Base-by-base conservation (phyloP, 2,888 invertebrate genomes). In the Glaucopsyche alexis region DNA sequence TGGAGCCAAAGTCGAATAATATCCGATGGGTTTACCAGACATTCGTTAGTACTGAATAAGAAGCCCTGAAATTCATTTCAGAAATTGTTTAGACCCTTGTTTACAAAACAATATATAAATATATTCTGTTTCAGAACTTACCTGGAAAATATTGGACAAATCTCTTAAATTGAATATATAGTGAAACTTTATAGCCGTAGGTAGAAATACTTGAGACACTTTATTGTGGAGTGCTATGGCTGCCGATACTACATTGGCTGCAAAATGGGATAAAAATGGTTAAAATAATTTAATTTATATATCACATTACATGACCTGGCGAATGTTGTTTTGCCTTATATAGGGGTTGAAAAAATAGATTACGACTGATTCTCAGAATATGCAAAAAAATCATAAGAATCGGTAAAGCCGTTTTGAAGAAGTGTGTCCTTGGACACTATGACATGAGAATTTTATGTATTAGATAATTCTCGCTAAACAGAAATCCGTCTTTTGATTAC, bases 91-190 rank as follows among this genome's bases (percentile, higher is more conserved):
- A 42, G 7, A 42, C 42, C 7, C 42, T 42, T 42, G 7, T 42
- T 6, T 42, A 42, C 42, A 7, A 42, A 7, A 42, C 42, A 42
- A 42, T 42, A 1, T 42, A 42, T 8, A 42, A 8, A 42, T 29
- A 29, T 29, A 29, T 29, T 42, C 2, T 42, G 42, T 42, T 42
- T 42, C 7, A 8, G 6, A 42, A 42, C 42, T 42, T 42, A 96
- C 97, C 95, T 98, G 98, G 86, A 99, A 99, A 73, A 99, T 96
- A 86, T 99, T 99, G 4, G 98, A 98, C 73, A 99, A 94, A 87
- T 99, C 99, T 74, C 99, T 93, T 75, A 99, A 94, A 92, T 99
- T 99, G 88, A 99, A 99, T 80, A 99, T 96, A 83, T 99, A 99
- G 87, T 99, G 99, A 82, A 98, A 99, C 88, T 99, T 99, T 72